These are phyloP conservation scores for Aricia artaxerxes DNA, from an alignment of 2,888 invertebrate species.

Conservation along the genomic window DNA sequence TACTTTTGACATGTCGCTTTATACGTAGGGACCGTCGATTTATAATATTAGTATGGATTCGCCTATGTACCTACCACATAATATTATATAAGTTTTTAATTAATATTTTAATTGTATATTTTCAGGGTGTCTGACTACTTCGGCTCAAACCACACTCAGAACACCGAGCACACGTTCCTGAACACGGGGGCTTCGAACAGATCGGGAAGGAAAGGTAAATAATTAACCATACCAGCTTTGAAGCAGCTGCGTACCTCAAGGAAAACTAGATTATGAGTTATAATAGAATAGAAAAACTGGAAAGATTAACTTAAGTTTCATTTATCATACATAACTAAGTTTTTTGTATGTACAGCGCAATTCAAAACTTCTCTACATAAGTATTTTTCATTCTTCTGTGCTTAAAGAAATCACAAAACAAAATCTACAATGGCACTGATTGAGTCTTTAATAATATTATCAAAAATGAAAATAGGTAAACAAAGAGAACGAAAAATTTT, in stretches of 20 bases:
- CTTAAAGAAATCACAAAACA: too few species aligned
- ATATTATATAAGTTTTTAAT: background rate
- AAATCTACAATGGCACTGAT: too few species aligned
- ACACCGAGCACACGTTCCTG: slow-evolving; percentile 67
- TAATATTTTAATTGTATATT: background rate
- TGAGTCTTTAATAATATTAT: too few species aligned
- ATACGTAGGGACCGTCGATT: too few species aligned
- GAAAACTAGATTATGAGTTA: background rate
- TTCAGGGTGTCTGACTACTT: slow-evolving; percentile 69
- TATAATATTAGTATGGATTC: too few species aligned
- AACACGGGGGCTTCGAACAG: slow-evolving; percentile 65
- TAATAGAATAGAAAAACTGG: background rate
- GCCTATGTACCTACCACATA: too few species aligned
- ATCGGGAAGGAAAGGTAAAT: slow-evolving; percentile 66
- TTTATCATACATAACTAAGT: too few species aligned
- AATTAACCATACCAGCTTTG: background rate
- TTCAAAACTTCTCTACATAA: too few species aligned
- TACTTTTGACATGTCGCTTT: too few species aligned
- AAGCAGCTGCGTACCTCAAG: background rate
- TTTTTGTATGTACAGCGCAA: too few species aligned
- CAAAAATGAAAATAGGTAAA: background rate
- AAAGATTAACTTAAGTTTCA: background rate
- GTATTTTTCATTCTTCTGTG: too few species aligned
- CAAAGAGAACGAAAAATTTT: background rate
- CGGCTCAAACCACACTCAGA: slow-evolving; percentile 64